Conservation (phyloP, 2,888 invertebrate genomes). For the Caenorhabditis sp. region DNA sequence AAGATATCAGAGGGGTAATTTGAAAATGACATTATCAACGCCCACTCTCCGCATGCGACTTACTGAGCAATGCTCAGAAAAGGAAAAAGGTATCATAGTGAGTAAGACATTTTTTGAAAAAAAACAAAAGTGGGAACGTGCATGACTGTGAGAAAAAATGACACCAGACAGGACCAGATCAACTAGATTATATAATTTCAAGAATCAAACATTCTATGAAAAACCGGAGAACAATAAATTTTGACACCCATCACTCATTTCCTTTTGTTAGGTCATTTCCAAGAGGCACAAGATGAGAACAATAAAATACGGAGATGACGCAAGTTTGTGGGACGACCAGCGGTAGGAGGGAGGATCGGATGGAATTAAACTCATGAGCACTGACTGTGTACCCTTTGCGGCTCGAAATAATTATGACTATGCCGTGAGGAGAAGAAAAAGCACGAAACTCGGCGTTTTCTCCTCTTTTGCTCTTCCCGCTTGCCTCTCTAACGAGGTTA, state of each 20-base stretch:
- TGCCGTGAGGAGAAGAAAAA: constrained; percentile 33
- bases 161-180: neutral
- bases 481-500: constrained; percentile 51
- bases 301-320: constrained; percentile 37
- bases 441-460: constrained; percentile 47
- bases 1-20: constrained; percentile 4
- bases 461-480: constrained; percentile 22
- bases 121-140: constrained; percentile 7
- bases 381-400: constrained; percentile 56
- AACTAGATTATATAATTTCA: too few species aligned
- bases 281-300: constrained; percentile 28
- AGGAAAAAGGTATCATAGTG: constrained; percentile 1
- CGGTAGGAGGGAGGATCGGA: constrained; percentile 5
- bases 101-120: too few species aligned
- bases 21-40: neutral
- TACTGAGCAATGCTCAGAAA: neutral
- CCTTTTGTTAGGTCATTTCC: neutral
- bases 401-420: constrained; percentile 49
- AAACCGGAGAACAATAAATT: too few species aligned
- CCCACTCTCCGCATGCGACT: neutral
- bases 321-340: neutral
- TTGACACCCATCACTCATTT: too few species aligned
- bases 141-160: neutral
- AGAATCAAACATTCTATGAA: too few species aligned
- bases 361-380: constrained; percentile 46